Conservation (phyloP, 2,797 vertebrate genomes). For the Podarcis siculus region DNA sequence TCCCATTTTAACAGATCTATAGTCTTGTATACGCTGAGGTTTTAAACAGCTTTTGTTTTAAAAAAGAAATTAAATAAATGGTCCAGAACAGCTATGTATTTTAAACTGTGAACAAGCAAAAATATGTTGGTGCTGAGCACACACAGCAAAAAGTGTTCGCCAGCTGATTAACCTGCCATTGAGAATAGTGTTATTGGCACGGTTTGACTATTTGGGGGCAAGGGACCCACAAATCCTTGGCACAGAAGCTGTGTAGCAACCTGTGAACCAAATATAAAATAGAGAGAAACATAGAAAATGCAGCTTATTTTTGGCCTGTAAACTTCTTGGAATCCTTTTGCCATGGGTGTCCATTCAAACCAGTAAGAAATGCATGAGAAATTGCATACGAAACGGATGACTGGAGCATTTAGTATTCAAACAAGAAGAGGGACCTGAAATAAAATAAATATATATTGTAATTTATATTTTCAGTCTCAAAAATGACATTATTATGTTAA, state of each 20-base stretch:
- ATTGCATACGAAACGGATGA: constrained; percentile 6
- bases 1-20: constrained; percentile 28
- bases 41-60: constrained; percentile 27
- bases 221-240: constrained; percentile 79
- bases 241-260: constrained; percentile 69
- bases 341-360: constrained; percentile 47
- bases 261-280: constrained; percentile 52
- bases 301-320: constrained; percentile 68
- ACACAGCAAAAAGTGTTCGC: constrained; percentile 40
- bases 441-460: constrained; percentile 60
- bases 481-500: constrained; percentile 45
- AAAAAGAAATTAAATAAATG: constrained; percentile 46
- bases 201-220: constrained; percentile 75
- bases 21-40: not conserved
- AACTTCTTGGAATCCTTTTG: constrained; percentile 60
- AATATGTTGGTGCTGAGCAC: constrained; percentile 51
- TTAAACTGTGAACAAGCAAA: constrained; percentile 51
- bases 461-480: constrained; percentile 46
- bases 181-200: constrained; percentile 78
- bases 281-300: constrained; percentile 58
- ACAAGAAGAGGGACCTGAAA: constrained; percentile 79
- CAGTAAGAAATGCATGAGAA: constrained; percentile 1
- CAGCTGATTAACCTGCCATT: constrained; percentile 72
- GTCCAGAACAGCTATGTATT: constrained; percentile 37
- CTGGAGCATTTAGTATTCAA: constrained; percentile 46